phyloP scores from a whole-genome alignment of 1,140 invertebrate genomes.

The Pseudomyrmex flavicornis region DNA sequence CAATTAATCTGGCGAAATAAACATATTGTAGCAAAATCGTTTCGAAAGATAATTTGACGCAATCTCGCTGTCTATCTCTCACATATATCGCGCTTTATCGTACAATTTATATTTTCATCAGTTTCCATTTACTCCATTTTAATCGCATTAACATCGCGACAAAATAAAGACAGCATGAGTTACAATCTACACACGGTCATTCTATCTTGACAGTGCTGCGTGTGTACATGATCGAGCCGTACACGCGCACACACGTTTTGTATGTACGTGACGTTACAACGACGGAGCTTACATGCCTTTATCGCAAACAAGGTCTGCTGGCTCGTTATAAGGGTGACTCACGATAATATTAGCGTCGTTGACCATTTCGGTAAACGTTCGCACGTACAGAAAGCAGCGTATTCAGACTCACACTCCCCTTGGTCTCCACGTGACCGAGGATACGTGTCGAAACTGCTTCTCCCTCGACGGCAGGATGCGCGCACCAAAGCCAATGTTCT shows the following conservation, averaged over 20 bases:
- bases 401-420: conserved; percentile 27
- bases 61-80: no score
- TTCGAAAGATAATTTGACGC: no score
- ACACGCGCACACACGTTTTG: background rate
- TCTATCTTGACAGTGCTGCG: background rate
- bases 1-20: no score
- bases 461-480: conserved; percentile 44
- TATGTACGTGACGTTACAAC: background rate
- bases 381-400: conserved; percentile 49
- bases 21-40: no score
- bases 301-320: conserved; percentile 36
- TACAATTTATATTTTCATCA: no score
- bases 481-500: conserved; percentile 15
- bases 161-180: no score
- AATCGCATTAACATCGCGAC: no score
- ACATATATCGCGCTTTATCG: no score
- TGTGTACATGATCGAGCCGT: conserved; percentile 5
- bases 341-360: conserved; percentile 64
- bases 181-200: no score
- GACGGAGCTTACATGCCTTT: conserved; percentile 34
- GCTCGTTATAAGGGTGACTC: conserved; percentile 68
- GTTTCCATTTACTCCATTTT: no score
- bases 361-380: conserved; percentile 67
- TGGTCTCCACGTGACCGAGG: conserved; percentile 41
- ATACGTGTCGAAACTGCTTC: conserved; percentile 52